phyloP scores from a whole-genome alignment of 2,797 vertebrate genomes.

The Macropus fuliginosus region DNA sequence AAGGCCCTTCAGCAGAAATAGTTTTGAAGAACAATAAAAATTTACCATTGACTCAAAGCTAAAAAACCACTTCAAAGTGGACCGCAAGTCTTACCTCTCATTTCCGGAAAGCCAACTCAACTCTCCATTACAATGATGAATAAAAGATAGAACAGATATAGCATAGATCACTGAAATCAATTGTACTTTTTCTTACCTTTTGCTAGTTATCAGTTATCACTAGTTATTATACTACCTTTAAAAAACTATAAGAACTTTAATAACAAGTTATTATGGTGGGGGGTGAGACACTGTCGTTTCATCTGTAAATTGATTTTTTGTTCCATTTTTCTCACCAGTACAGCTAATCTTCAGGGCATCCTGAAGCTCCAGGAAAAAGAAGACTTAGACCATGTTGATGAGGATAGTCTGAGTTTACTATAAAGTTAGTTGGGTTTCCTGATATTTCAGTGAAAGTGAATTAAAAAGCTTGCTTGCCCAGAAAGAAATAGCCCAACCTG shows the following conservation, averaged over 20 bases:
- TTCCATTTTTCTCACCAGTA: too few relatives aligned
- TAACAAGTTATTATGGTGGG: not conserved
- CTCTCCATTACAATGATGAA: conserved; percentile 6
- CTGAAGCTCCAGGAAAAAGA: too few relatives aligned
- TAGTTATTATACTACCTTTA: not conserved
- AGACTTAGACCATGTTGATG: too few relatives aligned
- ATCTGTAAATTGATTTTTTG: not conserved
- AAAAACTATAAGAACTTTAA: not conserved
- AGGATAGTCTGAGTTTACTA: too few relatives aligned
- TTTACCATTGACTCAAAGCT: too few relatives aligned
- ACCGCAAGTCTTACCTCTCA: not conserved
- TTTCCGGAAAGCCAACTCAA: not conserved
- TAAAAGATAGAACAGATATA: too few relatives aligned
- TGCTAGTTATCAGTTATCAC: too few relatives aligned
- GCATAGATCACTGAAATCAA: not conserved
- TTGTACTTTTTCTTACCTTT: not conserved
- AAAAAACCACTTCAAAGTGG: too few relatives aligned
- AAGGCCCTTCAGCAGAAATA: not conserved
- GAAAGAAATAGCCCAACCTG: too few relatives aligned
- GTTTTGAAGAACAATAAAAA: not conserved
- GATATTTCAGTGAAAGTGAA: conserved; percentile 10
- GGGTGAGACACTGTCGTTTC: not conserved
- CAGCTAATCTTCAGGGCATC: too few relatives aligned
- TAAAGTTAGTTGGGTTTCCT: not conserved
- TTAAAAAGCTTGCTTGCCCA: too few relatives aligned